Base-by-base conservation (phyloP, 2,888 invertebrate species). In the Glyphotaelius pellucidus region DNA sequence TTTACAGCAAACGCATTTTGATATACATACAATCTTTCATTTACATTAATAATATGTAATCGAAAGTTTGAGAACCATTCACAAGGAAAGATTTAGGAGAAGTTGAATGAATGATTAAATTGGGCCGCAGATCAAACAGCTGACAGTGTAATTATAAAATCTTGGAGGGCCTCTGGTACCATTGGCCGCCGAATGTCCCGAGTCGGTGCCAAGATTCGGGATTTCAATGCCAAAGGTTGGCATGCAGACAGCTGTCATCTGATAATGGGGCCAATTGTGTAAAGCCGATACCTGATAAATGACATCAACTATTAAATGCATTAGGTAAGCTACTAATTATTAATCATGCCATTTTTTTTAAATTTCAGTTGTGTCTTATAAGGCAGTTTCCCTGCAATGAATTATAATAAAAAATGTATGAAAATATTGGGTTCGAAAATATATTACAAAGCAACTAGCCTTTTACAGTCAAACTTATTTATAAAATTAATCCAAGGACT, bases 161-260 rank as follows among this genome's bases (percentile, higher is more conserved):
- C 85, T 31, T 31, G 31, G 88, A 67, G 52, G 31, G 81, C 81
- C 81, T 31, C 12, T 32, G 81, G 32, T 32, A n/a, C n/a, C 25
- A 67, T 67, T 67, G 67, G 67, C 25, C 67, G 67, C 47, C 11
- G 80, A 42, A 91, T 87, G 25, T 87, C 30, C 30, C 3, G 32
- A 38, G 2, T 35, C 42, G 0, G 81, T 91, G 91, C 91, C 91
- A 91, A 91, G 89, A 47, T n/a, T 30, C 80, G 25, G 3, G 31
- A 79, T 89, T 85, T 91, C 92, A 92, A 52, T 92, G 92, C 92
- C 92, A 92, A 91, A 91, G 92, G 92, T 92, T 89, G 91, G 80
- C 88, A 88, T 88, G 67, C n/a, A 67, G 31, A 52, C 67, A 14
- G 7, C 52, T 32, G 88, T 67, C 88, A 67, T 30, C 88, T 5